Evolutionary conservation across 2,113 vertebrate species (phyloP).

Genomic region (Erinaceus europaeus): DNA sequence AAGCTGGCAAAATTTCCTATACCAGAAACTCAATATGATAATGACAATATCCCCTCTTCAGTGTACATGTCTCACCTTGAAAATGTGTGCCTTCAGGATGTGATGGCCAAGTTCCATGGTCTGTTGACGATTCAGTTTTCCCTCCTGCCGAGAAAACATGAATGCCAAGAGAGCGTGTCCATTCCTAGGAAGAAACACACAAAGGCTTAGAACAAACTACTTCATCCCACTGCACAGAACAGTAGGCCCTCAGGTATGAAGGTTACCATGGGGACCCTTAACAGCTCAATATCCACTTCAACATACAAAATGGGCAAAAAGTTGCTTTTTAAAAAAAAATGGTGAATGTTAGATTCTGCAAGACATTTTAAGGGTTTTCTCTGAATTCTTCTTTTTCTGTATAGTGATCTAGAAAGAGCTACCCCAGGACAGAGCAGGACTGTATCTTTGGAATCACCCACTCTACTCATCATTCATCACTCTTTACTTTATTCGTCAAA

Average conservation of each 20-base stretch:
- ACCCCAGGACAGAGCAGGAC: background rate
- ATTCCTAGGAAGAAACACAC: constrained; percentile 81
- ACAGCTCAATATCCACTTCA: background rate
- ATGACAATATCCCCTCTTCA: background rate
- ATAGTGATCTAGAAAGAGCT: background rate
- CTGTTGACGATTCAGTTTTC: constrained; percentile 97
- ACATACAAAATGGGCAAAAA: background rate
- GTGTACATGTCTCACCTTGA: constrained; percentile 88
- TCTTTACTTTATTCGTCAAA: background rate
- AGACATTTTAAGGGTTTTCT: background rate
- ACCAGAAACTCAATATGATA: background rate
- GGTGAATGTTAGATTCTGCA: background rate
- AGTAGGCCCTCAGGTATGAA: background rate
- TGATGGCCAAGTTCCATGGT: constrained; percentile 99
- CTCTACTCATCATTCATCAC: too few species aligned
- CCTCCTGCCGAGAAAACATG: constrained; percentile 97
- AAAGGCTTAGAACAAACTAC: background rate
- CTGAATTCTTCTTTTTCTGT: background rate
- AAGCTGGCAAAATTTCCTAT: background rate
- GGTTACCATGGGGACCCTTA: rapidly evolving
- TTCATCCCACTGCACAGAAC: background rate
- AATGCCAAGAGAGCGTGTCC: constrained; percentile 97
- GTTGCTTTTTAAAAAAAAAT: background rate
- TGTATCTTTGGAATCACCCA: background rate
- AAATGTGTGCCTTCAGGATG: constrained; percentile 99